Evolutionary conservation across 2,888 invertebrate genomes (phyloP).

Genomic region (Cheilosia soror): DNA sequence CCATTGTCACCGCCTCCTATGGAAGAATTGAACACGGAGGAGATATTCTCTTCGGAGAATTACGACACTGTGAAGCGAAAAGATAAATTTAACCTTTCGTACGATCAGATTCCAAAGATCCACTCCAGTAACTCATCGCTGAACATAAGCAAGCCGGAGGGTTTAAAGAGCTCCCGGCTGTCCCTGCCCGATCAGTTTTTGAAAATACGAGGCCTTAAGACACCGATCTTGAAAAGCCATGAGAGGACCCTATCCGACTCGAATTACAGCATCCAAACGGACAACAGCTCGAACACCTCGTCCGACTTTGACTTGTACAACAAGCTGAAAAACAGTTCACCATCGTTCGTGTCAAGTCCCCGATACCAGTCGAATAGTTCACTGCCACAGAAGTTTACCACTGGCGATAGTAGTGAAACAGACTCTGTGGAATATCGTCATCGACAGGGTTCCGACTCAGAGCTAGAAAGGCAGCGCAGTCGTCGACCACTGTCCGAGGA

Average conservation of each 20-base stretch:
- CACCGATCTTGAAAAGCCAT: conserved; percentile 80
- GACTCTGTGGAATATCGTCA: conserved; percentile 86
- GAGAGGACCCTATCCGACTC: conserved; percentile 82
- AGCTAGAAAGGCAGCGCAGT: conserved; percentile 87
- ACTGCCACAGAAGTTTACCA: conserved; percentile 78
- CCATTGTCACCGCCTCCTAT: conserved; percentile 87
- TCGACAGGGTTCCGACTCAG: conserved; percentile 83
- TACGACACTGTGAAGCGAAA: conserved; percentile 83
- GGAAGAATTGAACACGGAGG: conserved; percentile 89
- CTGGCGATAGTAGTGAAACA: conserved; percentile 81
- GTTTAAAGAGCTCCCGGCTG: conserved; percentile 81
- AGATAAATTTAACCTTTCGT: conserved; percentile 82
- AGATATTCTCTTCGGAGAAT: conserved; percentile 83
- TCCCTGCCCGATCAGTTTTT: conserved; percentile 83
- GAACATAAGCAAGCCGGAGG: conserved; percentile 80
- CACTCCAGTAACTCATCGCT: conserved; percentile 82
- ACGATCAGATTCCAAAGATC: conserved; percentile 82
- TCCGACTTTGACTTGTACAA: conserved; percentile 83
- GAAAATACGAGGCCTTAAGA: conserved; percentile 79
- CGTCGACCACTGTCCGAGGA: conserved; percentile 91
- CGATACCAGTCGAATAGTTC: conserved; percentile 82
- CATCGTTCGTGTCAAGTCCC: conserved; percentile 79
- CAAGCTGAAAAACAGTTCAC: conserved; percentile 81
- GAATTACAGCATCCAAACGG: conserved; percentile 83
- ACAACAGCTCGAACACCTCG: conserved; percentile 83